Evolutionary conservation across 2,797 vertebrate species (phyloP).

Genomic region (Babyrousa celebensis): DNA sequence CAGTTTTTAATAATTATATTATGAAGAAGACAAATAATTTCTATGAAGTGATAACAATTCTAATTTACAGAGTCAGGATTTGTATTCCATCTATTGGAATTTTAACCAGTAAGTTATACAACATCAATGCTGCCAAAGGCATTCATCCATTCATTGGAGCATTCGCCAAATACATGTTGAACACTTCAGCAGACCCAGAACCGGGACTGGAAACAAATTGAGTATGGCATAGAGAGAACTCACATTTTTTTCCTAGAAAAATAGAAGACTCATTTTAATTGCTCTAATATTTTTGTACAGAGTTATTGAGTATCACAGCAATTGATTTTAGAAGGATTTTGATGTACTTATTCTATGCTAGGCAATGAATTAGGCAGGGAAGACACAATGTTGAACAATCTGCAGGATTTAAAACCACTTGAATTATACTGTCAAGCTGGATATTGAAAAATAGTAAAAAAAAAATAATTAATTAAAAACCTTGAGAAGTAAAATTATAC

Average conservation of each 20-base stretch:
- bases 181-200: neutral
- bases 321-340: neutral
- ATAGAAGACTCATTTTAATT: neutral
- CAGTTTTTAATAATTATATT: neutral
- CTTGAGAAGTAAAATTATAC: neutral
- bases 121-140: neutral
- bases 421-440: neutral
- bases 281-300: neutral
- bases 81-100: neutral
- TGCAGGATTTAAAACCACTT: neutral
- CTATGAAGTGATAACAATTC: neutral
- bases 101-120: neutral
- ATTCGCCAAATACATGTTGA: neutral
- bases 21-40: neutral
- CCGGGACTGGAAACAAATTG: neutral
- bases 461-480: neutral
- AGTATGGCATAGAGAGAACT: neutral
- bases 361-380: neutral
- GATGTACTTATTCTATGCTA: neutral
- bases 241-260: neutral
- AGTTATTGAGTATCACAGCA: neutral
- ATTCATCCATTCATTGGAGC: fast-evolving
- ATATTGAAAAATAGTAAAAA: neutral
- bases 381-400: neutral
- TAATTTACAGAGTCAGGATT: neutral